Base-by-base conservation (phyloP, 2,888 invertebrate genomes). In the Drosophila sordidula region DNA sequence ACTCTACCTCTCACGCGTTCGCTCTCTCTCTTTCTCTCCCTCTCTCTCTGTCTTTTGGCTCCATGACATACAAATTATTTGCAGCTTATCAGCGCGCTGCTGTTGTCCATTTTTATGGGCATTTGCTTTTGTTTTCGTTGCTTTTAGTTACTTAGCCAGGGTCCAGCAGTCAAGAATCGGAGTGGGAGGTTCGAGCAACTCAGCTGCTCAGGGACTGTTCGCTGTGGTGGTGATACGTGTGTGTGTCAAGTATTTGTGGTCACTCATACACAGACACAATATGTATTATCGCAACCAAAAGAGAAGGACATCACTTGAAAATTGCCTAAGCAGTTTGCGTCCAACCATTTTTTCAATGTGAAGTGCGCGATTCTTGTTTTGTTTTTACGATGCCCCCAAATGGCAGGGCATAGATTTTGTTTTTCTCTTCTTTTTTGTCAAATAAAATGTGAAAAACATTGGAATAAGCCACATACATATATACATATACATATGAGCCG, bases 71-170 rank as follows among this genome's bases (percentile, higher is more conserved):
- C 90, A 85, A 89, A 89, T 85, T 85, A 85, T 85, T 89, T 89
- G 89, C 87, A 89, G 85, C 90, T 85, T 85, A 85, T 85, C 85
- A 87, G 84, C 90, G 85, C 76, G 77, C 67, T 67, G 84, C 85
- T 77, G 87, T 86, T 89, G 89, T 83, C 89, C 89, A 88, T 86
- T 85, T 83, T 89, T 89, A 89, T 85, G 87, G 77, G 58, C 70
- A 80, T 86, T 87, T 78, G 75, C 65, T 87, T 83, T 78, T 86
- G 80, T 87, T 86, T 82, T 78, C 57, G 67, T 80, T 80, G 80
- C 64, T 72, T 88, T 89, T 81, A 87, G 89, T 81, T 82, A 87
- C 89, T 83, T 75, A 39, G 49, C 36, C 41, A 8, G 46, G 52
- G 44, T 29, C 45, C 26, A 47, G 42, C 26, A 36, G 49, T 34